phyloP scores from a whole-genome alignment of 2,113 vertebrate genomes.

The Orycteropus afer region DNA sequence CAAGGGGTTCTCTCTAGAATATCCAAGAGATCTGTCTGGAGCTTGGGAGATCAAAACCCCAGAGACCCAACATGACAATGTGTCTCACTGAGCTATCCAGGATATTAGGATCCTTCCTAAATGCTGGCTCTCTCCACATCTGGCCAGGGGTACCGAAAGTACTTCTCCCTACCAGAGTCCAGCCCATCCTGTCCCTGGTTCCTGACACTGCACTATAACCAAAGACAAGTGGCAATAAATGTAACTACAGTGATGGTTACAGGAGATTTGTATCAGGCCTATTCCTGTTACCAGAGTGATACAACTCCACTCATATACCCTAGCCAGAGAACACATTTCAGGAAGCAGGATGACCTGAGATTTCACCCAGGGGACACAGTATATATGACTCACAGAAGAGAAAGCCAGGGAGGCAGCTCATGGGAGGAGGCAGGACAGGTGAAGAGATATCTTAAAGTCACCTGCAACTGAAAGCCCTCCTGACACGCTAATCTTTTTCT shows the following conservation, averaged over 20 bases:
- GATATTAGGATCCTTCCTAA: neutral
- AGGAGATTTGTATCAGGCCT: neutral
- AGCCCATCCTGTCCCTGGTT: neutral
- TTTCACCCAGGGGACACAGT: neutral
- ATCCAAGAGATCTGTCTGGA: neutral
- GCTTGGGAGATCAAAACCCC: neutral
- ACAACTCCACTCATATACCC: neutral
- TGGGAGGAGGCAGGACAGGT: neutral
- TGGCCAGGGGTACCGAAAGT: too few relatives aligned
- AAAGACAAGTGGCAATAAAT: neutral
- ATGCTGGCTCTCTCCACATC: neutral
- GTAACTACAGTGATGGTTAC: neutral
- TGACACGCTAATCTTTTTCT: neutral
- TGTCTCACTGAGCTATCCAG: neutral
- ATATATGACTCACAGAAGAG: neutral
- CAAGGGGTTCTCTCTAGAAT: neutral
- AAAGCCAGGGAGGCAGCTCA: neutral
- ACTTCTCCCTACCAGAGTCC: neutral
- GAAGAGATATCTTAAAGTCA: neutral
- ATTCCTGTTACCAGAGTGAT: neutral
- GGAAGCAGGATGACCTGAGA: neutral
- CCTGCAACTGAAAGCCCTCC: neutral
- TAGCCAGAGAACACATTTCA: neutral
- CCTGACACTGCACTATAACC: neutral
- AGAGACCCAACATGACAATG: neutral